Evolutionary conservation across 2,113 vertebrate genomes (phyloP), one percentile per base, ranked within the genome.

Genomic region (Coturnix japonica): DNA sequence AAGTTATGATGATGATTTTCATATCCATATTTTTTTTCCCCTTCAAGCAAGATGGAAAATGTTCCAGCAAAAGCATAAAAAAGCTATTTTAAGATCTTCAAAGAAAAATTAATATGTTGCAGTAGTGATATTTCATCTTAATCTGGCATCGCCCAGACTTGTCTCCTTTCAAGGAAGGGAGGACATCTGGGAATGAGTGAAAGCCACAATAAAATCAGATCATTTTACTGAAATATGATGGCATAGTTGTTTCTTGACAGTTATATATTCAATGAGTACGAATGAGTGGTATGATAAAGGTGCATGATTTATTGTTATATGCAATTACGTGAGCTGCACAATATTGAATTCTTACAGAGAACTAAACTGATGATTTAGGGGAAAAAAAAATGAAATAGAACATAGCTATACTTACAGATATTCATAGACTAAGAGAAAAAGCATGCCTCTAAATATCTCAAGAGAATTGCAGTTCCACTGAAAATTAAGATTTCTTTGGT

Each of bases 131-230:
- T 91, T 96, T 96, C 87, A 96, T 95, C 86, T 96, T 91, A 86
- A 85, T 93, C 93, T 96, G 93, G 95, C 93, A 94, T 93, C 31
- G 47, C 84, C 90, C 67, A 87, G 93, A 80, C 94, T 93, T 94
- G 91, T 95, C 90, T 96, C 84, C 84, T 96, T 96, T 95, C 92
- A 94, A 94, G 89, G 87, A 95, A 95, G 69, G 87, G 75, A 95
- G 96, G 94, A 95, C 94, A 95, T 96, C 92, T 96, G 94, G 95
- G 93, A 96, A 80, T 87, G 89, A 95, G 84, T 93, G 94, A 96
- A 95, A 95, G 79, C 81, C 92, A 93, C 91, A 96, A 94, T 95
- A 94, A 96, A 96, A 93, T 91, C 78, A 80, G 30, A 88, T 90
- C 49, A 83, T 91, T 90, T 86, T 75, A 79, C 66, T 91, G 73